A percentile compares a stretch with the other conserved stretches of the same genome.
Evolutionary conservation across 92 coral and sea anemone species (phyloP).

Genomic region (Scolanthus callimorphus): DNA sequence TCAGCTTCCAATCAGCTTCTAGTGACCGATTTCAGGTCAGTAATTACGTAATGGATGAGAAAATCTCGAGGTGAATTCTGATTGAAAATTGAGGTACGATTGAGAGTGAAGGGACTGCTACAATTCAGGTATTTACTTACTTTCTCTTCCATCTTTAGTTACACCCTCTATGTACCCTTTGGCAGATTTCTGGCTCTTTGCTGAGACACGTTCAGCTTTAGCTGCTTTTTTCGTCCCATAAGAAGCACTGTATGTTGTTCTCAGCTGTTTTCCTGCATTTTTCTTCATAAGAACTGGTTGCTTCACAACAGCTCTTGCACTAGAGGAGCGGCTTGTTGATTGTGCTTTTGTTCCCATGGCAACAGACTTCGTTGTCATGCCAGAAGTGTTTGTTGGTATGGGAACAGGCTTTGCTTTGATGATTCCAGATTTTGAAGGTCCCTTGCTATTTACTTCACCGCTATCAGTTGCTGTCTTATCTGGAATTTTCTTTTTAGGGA

Average conservation of each 20-base stretch:
- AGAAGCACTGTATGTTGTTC: conserved; percentile 27
- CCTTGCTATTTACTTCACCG: too few species aligned
- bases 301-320: conserved; percentile 7
- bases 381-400: neutral
- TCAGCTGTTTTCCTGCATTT: conserved; percentile 13
- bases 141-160: neutral
- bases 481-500: too few species aligned
- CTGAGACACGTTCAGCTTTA: neutral
- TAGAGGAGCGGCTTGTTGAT: conserved; percentile 8
- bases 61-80: too few species aligned
- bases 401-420: neutral
- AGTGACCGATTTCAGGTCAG: too few species aligned
- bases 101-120: too few species aligned
- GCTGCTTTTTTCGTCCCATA: conserved; percentile 8
- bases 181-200: neutral
- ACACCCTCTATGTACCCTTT: neutral
- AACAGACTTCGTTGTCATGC: too few species aligned
- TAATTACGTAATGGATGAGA: too few species aligned
- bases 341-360: conserved; percentile 13
- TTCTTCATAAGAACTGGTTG: conserved; percentile 32
- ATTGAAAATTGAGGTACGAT: too few species aligned
- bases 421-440: too few species aligned
- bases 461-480: too few species aligned
- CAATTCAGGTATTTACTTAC: neutral
- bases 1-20: too few species aligned